Evolutionary conservation across 2,797 vertebrate genomes (phyloP).

Genomic region (Periophthalmus magnuspinnatus): DNA sequence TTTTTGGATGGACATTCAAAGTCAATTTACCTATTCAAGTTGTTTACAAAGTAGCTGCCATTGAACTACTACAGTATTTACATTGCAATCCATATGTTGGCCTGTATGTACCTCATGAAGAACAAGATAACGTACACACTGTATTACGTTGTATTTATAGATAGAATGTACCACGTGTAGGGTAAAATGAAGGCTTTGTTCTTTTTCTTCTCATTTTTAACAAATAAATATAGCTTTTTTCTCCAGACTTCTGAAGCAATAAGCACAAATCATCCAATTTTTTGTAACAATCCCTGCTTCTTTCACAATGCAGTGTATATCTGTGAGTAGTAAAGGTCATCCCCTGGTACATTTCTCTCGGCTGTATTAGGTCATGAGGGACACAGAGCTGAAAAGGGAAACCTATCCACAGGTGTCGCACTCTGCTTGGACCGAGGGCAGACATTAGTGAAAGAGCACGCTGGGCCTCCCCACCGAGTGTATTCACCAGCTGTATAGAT

Average conservation of each 20-base stretch:
- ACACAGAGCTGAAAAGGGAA: constrained; percentile 28
- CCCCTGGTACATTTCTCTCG: constrained; percentile 7
- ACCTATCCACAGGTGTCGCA: constrained; percentile 41
- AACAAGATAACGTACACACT: not conserved
- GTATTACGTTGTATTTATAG: not conserved
- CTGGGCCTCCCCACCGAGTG: constrained; percentile 45
- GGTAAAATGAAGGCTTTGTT: too few species aligned
- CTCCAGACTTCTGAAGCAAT: not conserved
- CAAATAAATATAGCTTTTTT: not conserved
- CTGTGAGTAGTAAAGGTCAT: constrained; percentile 13
- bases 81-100: not conserved
- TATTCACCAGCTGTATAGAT: constrained; percentile 57
- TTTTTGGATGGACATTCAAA: constrained; percentile 5
- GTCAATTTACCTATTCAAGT: not conserved
- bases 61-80: not conserved
- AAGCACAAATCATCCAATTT: constrained; percentile 2
- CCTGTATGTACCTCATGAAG: not conserved
- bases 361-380: constrained; percentile 27
- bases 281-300: not conserved
- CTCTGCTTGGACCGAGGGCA: constrained; percentile 35
- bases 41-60: not conserved
- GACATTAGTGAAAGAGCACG: constrained; percentile 41
- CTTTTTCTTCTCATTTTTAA: not conserved
- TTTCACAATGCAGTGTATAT: constrained; percentile 5
- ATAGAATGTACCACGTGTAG: not conserved